Conservation (phyloP, 2,888 invertebrate genomes). For the Pristionchus maxplancki region DNA sequence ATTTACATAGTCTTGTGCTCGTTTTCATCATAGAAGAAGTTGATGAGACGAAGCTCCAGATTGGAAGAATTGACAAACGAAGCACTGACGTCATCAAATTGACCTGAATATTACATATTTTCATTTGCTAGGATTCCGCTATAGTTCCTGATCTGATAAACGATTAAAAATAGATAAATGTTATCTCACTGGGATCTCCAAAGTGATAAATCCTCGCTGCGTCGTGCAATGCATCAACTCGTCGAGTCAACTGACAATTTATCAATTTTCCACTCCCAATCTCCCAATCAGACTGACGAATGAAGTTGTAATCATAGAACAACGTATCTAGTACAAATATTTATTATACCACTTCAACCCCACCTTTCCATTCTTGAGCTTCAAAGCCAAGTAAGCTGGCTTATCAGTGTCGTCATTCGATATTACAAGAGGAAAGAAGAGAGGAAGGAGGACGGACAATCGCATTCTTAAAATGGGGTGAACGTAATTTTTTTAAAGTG, state of each 20-base stretch:
- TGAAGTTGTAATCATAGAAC: background rate
- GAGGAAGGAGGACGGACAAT: background rate
- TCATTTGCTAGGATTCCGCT: no score
- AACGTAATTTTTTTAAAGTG: no score
- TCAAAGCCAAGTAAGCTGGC: background rate
- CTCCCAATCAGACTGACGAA: background rate
- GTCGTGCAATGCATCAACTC: background rate
- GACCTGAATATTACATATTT: background rate
- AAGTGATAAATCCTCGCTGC: background rate
- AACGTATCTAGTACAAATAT: no score
- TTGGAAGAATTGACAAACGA: background rate
- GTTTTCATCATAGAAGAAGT: conserved; percentile 3
- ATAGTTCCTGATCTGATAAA: background rate
- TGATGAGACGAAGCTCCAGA: conserved; percentile 2
- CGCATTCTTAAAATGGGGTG: background rate
- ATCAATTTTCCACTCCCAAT: background rate
- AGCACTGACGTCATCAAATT: background rate
- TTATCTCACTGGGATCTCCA: background rate
- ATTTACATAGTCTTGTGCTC: background rate
- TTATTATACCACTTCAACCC: no score
- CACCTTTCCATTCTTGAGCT: conserved; percentile 3
- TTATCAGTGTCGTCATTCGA: background rate
- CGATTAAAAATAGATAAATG: background rate
- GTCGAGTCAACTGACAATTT: background rate
- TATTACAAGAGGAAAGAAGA: background rate